Evolutionary conservation across 1,140 invertebrate species (phyloP).

Genomic region (Thaumatotibia leucotreta): DNA sequence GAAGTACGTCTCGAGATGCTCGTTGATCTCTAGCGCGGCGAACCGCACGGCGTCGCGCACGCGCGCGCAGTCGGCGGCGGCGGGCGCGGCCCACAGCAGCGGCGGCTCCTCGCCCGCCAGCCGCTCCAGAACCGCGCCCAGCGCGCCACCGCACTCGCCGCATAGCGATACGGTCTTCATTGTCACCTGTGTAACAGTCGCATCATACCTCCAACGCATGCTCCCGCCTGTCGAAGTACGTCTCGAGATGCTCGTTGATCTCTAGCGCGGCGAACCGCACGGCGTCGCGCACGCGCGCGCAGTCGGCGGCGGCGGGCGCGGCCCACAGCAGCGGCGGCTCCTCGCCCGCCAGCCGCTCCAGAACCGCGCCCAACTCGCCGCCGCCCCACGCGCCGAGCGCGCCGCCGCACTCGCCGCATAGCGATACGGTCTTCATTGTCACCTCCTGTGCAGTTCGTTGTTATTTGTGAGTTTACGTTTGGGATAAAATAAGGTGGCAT

Average conservation of each 20-base stretch:
- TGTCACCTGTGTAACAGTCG: too few species aligned
- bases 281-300: conserved; percentile 83
- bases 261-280: conserved; percentile 94
- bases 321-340: conserved; percentile 87
- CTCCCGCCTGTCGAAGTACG: conserved; percentile 94
- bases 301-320: conserved; percentile 79
- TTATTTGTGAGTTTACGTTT: too few species aligned
- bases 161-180: too few species aligned
- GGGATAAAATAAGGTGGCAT: too few species aligned
- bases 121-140: conserved; percentile 40
- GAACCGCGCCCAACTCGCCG: conserved; percentile 44
- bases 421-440: conserved; percentile 60
- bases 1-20: conserved; percentile 97
- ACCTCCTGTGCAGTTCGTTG: conserved; percentile 48
- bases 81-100: too few species aligned
- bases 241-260: conserved; percentile 96
- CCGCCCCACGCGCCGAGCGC: conserved; percentile 32
- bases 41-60: too few species aligned
- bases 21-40: conserved; percentile 94
- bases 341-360: conserved; percentile 67
- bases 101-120: conserved; percentile 80
- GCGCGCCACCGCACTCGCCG: too few species aligned
- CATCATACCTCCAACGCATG: conserved; percentile 88
- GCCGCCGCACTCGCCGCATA: conserved; percentile 50
- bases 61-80: conserved; percentile 79